Base-by-base conservation (phyloP, 2,888 invertebrate species). In the Caenorhabditis panamensis region DNA sequence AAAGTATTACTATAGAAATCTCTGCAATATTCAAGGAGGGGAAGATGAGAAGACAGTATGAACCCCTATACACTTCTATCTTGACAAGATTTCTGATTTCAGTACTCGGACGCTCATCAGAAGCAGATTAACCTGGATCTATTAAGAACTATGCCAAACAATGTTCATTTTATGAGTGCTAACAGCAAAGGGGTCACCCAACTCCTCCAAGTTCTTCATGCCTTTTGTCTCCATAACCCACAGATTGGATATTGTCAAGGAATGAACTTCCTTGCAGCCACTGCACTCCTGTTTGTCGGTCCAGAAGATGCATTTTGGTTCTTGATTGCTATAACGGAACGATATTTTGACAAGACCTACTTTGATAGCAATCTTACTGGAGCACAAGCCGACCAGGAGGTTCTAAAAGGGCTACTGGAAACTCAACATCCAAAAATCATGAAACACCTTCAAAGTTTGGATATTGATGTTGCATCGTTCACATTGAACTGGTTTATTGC, bases 401-500 rank as follows among this genome's bases (percentile, higher is more conserved):
- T 93, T 4, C 89, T 93, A 13, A 92, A 92, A 82, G 92, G 92
- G 61, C 86, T 93, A n/a, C 88, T 93, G 58, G 90, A 90, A 47
- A 90, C 90, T 61, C 92, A 92, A 84, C 90, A 92, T 44, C 92
- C 93, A 2, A 87, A 88, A 53, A 91, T 93, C 18, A 88, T 91
- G 66, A 87, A 89, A 24, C 92, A 93, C 85, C 86, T 93, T 59
- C 91, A 92, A 72, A 72, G 64, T 37, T 91, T 92, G 44, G 92
- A 93, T 80, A 92, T 93, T 71, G 93, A 93, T 82, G 88, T 93
- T 58, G 92, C 92, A 22, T 92, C 93, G 3, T 91, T 93, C 64
- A 93, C 93, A 11, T 90, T 93, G 73, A 93, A 93, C 89, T 93
- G 93, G 93, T 93, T 93, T 88, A 90, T 93, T 79, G 92, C 93